Base-by-base conservation (phyloP, 2,797 vertebrate species). In the Eremophila alpestris region DNA sequence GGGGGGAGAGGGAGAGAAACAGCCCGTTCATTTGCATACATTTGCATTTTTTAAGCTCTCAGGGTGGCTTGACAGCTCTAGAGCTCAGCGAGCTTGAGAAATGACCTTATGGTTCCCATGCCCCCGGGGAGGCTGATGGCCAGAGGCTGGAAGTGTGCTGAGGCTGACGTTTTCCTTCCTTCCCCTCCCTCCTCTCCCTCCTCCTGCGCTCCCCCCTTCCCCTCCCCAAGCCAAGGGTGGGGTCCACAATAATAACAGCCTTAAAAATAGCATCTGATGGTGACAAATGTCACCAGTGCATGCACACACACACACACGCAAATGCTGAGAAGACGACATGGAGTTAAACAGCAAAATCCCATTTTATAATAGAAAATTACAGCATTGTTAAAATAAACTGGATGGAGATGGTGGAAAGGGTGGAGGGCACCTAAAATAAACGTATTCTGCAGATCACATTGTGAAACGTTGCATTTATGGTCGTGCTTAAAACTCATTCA, bases 51-150 rank as follows among this genome's bases (percentile, higher is more conserved):
- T 87, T 76, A 16, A 87, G 67, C 82, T 95, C 15, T 4, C 38
- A 36, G 88, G 59, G 74, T 63, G 67, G 71, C 84, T 90, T 84
- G 90, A 95, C 93, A 95, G 91, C 91, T 92, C 90, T 10, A 6
- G 76, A 86, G 83, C 87, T 87, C 89, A 56, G 67, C 5, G 1
- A 88, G 90, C 70, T 59, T 94, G 86, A 91, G 89, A 90, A 93
- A 90, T 94, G 96, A 96, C 96, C 94, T 94, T 94, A 74, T 77
- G 78, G 87, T 76, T 93, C 91, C 86, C 78, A 67, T 94, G 87
- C 74, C 91, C 87, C 62, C 19, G 18, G 93, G 95, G 80, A 95
- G 67, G 77, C 3, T 51, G 91, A 88, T 84, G 83, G 94, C 88
- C 93, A 92, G 58, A 83, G 71, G 85, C 91, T 88, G 89, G 71